Percentiles rank a stretch among this genome's conserved stretches.
Evolutionary conservation across 2,113 vertebrate species (phyloP).

Genomic region (Atrichornis clamosus): DNA sequence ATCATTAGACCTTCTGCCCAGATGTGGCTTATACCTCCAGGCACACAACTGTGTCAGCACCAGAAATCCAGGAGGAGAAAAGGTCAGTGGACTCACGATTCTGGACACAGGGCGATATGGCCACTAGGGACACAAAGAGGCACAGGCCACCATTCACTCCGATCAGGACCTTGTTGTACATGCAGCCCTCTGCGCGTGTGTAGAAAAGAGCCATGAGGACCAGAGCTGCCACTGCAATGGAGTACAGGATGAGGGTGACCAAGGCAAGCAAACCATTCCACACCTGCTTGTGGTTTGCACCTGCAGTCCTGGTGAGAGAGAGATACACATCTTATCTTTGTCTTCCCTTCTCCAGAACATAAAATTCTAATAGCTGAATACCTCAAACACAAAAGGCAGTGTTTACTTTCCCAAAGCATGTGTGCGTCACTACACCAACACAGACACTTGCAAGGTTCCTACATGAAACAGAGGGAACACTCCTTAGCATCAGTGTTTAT

Average conservation of each 20-base stretch:
- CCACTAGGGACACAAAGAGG: conserved; percentile 84
- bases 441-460: background rate
- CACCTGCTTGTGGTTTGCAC: conserved; percentile 83
- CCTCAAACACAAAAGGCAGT: background rate
- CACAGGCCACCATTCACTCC: conserved; percentile 89
- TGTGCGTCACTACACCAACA: accelerated
- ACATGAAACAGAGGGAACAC: background rate
- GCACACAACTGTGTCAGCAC: background rate
- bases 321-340: background rate
- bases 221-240: conserved; percentile 82
- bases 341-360: background rate
- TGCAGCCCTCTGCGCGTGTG: conserved; percentile 83
- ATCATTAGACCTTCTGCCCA: background rate
- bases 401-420: background rate
- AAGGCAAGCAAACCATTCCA: conserved; percentile 90
- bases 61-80: background rate
- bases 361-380: background rate
- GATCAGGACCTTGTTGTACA: conserved; percentile 89
- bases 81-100: conserved; percentile 76
- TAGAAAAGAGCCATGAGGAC: conserved; percentile 87
- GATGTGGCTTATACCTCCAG: background rate
- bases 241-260: conserved; percentile 87
- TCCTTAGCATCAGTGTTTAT: background rate
- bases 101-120: conserved; percentile 91
- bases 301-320: conserved; percentile 80